Evolutionary conservation across 1,140 invertebrate species (phyloP).

Genomic region (Pteromalus puparum): DNA sequence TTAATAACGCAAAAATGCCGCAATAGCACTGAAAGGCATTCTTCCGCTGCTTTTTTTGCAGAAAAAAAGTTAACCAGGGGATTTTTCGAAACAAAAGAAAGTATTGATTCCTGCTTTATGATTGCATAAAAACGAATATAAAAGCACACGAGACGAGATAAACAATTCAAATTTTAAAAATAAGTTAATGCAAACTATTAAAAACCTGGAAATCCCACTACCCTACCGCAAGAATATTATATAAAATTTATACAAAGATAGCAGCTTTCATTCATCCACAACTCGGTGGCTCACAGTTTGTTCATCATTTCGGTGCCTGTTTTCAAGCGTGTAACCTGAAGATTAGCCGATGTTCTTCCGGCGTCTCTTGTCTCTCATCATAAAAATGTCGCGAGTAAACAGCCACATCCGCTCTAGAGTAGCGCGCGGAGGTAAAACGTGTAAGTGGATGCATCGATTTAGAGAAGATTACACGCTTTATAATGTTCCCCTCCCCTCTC

Average conservation of each 20-base stretch:
- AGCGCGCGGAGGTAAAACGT: conserved; percentile 12
- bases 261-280: neutral
- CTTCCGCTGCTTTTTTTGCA: neutral
- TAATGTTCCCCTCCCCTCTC: neutral
- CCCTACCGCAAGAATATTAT: neutral
- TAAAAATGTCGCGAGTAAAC: conserved; percentile 36
- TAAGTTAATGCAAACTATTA: too few relatives aligned
- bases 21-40: neutral
- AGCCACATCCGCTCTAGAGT: neutral
- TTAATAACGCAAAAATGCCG: neutral
- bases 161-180: too few relatives aligned
- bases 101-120: too few relatives aligned
- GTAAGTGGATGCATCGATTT: conserved; percentile 48
- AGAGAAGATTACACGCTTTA: conserved; percentile 34
- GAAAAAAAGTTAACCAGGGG: too few relatives aligned
- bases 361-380: conserved; percentile 16
- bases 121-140: too few relatives aligned
- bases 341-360: conserved; percentile 13
- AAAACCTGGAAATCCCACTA: too few relatives aligned
- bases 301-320: conserved; percentile 38
- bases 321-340: conserved; percentile 28
- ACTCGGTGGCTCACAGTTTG: conserved; percentile 13
- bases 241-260: neutral
- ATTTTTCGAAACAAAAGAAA: too few relatives aligned
- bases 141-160: too few relatives aligned